Conservation (phyloP, 2,888 invertebrate species). For the Stramonita haemastoma region DNA sequence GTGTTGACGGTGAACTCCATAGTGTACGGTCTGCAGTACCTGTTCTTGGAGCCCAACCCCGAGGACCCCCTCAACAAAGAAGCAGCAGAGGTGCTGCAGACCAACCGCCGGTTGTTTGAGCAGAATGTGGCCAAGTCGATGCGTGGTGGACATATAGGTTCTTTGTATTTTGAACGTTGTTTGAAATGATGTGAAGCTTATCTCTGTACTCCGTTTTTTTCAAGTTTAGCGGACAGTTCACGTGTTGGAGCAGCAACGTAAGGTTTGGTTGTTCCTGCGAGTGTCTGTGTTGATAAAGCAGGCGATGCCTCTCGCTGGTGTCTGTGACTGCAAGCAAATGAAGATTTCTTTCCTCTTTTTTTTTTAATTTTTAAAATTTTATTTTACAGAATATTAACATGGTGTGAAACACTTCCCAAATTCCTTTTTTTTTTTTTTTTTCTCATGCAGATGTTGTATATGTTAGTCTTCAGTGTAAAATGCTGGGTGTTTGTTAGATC, state of each 20-base stretch:
- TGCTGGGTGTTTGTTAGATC: not conserved
- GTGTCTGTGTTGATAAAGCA: not conserved
- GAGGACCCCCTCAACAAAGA: constrained; percentile 99
- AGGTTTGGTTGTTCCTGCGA: not conserved
- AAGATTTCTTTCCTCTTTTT: not conserved
- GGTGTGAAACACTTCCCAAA: not conserved
- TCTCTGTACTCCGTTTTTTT: no score
- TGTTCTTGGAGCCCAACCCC: constrained; percentile 98
- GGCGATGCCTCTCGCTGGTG: not conserved
- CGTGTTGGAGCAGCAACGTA: not conserved
- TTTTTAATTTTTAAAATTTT: not conserved
- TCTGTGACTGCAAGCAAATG: not conserved
- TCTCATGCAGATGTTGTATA: not conserved
- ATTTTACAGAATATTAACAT: not conserved
- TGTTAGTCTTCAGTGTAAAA: not conserved
- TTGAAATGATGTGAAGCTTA: constrained; percentile 78
- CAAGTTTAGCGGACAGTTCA: not conserved
- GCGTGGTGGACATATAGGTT: constrained; percentile 96
- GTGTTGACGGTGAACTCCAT: constrained; percentile 98
- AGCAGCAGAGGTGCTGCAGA: constrained; percentile 97
- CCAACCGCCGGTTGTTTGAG: constrained; percentile 94
- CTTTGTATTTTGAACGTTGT: constrained; percentile 96
- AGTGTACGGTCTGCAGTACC: constrained; percentile 97
- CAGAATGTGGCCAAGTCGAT: constrained; percentile 97
- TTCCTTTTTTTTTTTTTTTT: not conserved